Evolutionary conservation across 30 jellyfish, hydroid and myxozoan species (phyloP).

Genomic region (Chironex yamaguchii): DNA sequence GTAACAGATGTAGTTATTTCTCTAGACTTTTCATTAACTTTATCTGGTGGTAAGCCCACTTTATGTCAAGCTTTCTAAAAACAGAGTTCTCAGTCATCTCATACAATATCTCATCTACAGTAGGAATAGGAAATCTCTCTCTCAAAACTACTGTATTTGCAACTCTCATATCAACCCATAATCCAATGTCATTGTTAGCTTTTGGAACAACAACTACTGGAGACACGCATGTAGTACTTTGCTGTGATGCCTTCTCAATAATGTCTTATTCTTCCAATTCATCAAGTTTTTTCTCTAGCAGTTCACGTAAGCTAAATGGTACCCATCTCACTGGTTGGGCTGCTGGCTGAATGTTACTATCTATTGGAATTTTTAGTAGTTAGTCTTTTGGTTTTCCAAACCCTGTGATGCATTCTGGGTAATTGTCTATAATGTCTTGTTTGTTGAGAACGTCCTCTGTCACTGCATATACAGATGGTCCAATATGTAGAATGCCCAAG

Average conservation of each 20-base stretch:
- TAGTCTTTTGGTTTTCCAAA: slow-evolving; percentile 23
- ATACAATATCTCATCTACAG: slow-evolving; percentile 17
- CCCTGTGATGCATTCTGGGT: neutral
- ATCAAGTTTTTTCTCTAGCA: slow-evolving; percentile 11
- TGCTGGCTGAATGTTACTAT: slow-evolving; percentile 2
- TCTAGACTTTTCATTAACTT: slow-evolving; percentile 21
- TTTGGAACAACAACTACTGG: slow-evolving; percentile 39
- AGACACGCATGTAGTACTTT: neutral
- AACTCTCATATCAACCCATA: slow-evolving; percentile 41
- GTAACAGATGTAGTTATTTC: slow-evolving; percentile 32
- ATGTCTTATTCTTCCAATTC: slow-evolving; percentile 12
- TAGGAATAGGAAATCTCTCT: slow-evolving; percentile 43
- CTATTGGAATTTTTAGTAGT: slow-evolving; percentile 2
- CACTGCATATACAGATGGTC: no score
- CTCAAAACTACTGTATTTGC: slow-evolving; percentile 20
- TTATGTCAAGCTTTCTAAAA: slow-evolving; percentile 38
- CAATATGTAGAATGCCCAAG: no score
- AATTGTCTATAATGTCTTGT: neutral
- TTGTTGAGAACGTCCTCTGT: no score
- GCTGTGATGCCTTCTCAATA: slow-evolving; percentile 11
- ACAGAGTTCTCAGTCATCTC: neutral
- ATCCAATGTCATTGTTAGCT: neutral
- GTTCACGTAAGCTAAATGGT: slow-evolving; percentile 22
- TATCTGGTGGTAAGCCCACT: slow-evolving; percentile 25
- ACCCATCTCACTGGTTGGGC: slow-evolving; percentile 19